phyloP scores from a whole-genome alignment of 1,140 invertebrate species.

The Nebria ingens region DNA sequence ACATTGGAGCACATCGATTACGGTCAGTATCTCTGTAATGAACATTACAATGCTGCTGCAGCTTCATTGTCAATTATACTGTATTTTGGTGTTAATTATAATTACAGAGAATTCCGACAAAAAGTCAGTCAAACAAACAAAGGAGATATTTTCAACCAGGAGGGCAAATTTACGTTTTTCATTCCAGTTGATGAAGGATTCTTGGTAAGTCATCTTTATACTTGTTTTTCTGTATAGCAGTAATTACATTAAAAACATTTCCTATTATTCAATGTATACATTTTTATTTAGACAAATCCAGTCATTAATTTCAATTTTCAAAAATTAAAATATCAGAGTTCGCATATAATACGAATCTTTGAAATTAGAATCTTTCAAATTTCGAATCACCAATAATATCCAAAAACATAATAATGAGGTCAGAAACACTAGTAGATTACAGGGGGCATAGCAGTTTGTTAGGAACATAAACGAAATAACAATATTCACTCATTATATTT shows the following conservation, averaged over 20 bases:
- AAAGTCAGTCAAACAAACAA: constrained; percentile 59
- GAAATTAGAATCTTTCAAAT: too few relatives aligned
- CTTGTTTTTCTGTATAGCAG: neutral
- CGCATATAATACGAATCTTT: too few relatives aligned
- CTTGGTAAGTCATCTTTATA: constrained; percentile 46
- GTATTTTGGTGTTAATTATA: constrained; percentile 10
- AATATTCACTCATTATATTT: too few relatives aligned
- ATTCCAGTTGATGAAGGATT: constrained; percentile 84
- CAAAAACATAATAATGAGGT: too few relatives aligned
- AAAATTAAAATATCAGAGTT: too few relatives aligned
- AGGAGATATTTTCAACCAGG: constrained; percentile 59
- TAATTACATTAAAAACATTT: neutral
- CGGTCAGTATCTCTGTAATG: constrained; percentile 37
- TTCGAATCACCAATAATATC: too few relatives aligned
- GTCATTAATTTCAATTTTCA: too few relatives aligned
- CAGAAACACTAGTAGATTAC: too few relatives aligned
- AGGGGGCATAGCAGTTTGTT: too few relatives aligned
- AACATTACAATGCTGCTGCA: neutral
- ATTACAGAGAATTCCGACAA: constrained; percentile 50
- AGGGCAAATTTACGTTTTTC: constrained; percentile 76
- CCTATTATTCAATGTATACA: too few relatives aligned
- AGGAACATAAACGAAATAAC: too few relatives aligned
- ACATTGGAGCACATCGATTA: constrained; percentile 51
- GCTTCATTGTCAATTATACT: constrained; percentile 10
- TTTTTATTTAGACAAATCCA: too few relatives aligned